These are phyloP conservation scores for Aurelia sp. DNA, from an alignment of 30 jellyfish, hydroid and myxozoan species.

Conservation along the genomic window DNA sequence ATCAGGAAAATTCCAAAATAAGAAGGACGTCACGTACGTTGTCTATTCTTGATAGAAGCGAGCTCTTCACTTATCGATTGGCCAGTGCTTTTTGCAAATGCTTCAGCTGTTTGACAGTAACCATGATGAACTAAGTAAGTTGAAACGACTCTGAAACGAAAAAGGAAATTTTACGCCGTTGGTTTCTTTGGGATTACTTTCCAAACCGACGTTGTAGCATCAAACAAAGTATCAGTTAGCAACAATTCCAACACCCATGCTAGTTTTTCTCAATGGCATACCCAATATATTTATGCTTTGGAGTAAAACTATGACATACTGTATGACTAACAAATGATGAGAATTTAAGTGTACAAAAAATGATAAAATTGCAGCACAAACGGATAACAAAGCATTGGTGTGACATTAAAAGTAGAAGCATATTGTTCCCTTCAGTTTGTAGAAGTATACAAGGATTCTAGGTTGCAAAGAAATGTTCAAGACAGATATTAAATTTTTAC, in stretches of 20 bases:
- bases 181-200: no score
- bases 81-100: constrained; percentile 93
- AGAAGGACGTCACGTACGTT: constrained; percentile 54
- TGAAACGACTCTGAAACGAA: constrained; percentile 75
- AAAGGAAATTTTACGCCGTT: not conserved
- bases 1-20: not conserved
- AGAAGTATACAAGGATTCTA: no score
- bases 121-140: constrained; percentile 97
- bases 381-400: no score
- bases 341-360: no score
- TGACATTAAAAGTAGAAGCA: no score
- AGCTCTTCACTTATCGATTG: constrained; percentile 93
- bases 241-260: no score
- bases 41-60: constrained; percentile 90
- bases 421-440: no score
- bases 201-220: not conserved
- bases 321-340: no score
- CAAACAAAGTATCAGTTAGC: not conserved
- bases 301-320: no score
- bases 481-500: constrained; percentile 26
- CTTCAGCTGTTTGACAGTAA: constrained; percentile 95
- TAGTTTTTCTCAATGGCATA: no score
- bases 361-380: no score
- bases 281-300: no score
- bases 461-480: not conserved